Base-by-base conservation (phyloP, 2,888 invertebrate species). In the Stenoptilia bipunctidactyla region DNA sequence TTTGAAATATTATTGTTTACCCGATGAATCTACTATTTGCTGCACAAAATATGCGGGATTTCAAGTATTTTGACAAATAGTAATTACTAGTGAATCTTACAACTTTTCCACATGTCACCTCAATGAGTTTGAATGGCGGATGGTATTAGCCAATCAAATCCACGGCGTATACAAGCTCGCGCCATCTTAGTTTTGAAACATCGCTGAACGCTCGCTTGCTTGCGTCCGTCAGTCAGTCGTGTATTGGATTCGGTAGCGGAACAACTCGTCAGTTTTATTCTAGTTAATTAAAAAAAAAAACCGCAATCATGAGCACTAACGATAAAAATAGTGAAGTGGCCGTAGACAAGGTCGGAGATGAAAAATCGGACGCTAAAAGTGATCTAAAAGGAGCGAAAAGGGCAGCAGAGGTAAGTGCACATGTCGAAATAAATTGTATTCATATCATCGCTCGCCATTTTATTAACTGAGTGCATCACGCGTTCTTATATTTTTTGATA, bases 381-480 rank as follows among this genome's bases (percentile, higher is more conserved):
- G 92, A 92, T 71, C 86, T 92, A 69, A 93, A 93, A 86, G 93
- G 92, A 84, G 91, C 91, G 71, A 93, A 93, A 86, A 89, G 93
- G 87, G 89, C 92, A 85, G 92, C 92, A 65, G 93, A 93, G 89
- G 93, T 93, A 83, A 90, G 92, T 88, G 66, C 72, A 82, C 83
- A 82, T 80, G 77, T 80, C 67, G 20, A 20, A 20, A 67, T 59
- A 61, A 62, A 67, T 70, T 72, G 60, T 73, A 75, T 76, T 76
- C 67, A 61, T 71, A 62, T 67, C 71, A 73, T 75, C 71, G 66
- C 76, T 80, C 83, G 85, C 83, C 84, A 85, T 85, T 84, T 84
- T 84, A 79, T 74, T 65, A 68, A 72, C 47, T 61, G 49, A 50
- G 48, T 45, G 52, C 52, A 57, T 56, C 56, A 52, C 41, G 48